Evolutionary conservation across 2,113 vertebrate genomes (phyloP).

Genomic region (Datnioides undecimradiatus): DNA sequence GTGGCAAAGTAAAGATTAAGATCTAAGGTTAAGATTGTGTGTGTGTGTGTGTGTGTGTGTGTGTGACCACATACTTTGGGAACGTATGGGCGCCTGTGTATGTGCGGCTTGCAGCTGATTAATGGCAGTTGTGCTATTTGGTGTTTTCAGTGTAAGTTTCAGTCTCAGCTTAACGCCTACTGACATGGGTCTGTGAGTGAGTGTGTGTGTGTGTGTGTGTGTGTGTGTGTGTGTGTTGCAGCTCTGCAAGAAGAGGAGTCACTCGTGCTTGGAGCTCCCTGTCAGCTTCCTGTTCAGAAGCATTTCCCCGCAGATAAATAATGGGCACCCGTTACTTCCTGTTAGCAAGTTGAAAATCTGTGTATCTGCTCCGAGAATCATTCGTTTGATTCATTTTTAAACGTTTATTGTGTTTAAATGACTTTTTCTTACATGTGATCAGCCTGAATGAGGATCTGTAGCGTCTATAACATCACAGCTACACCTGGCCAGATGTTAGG

Average conservation of each 20-base stretch:
- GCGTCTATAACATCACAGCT: too few species aligned
- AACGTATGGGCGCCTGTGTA: not conserved
- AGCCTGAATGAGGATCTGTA: too few species aligned
- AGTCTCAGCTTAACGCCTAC: conserved; percentile 43
- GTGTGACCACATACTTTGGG: conserved; percentile 4
- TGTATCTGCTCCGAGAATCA: not conserved
- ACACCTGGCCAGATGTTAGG: too few species aligned
- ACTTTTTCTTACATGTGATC: not conserved
- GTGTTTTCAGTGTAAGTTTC: conserved; percentile 59
- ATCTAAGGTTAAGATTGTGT: not conserved
- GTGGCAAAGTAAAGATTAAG: not conserved
- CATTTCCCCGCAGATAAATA: conserved; percentile 33
- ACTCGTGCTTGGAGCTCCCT: conserved; percentile 64
- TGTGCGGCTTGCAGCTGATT: conserved; percentile 34
- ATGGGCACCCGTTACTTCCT: conserved; percentile 39
- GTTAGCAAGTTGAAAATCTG: conserved; percentile 1
- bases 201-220: conserved; percentile 42
- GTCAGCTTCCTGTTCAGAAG: conserved; percentile 71
- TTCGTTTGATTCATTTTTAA: too few species aligned
- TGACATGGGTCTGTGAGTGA: conserved; percentile 17
- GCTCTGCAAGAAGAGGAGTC: conserved; percentile 56
- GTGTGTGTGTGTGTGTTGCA: conserved; percentile 45
- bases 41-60: not conserved
- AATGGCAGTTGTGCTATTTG: conserved; percentile 54
- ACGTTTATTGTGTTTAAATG: not conserved